Base-by-base conservation (phyloP, 1,140 invertebrate genomes). In the Portunus trituberculatus region DNA sequence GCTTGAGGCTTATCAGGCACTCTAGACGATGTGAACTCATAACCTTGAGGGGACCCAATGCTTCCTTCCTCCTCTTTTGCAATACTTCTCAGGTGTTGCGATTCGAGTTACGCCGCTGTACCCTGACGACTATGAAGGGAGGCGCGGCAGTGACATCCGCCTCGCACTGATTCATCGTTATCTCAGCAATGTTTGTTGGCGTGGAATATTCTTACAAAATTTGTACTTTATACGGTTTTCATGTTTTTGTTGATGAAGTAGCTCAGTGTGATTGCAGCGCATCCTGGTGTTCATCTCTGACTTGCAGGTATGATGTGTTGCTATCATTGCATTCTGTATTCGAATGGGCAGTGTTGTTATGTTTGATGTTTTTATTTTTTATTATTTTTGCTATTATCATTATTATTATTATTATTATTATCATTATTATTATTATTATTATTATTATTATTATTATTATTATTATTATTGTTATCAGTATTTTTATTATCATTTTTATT, bases 31-130 rank as follows among this genome's bases (percentile, higher is more conserved):
- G 52, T 59, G 52, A 59, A 20, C 12, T 10, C 52, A n/a, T n/a
- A 76, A n/a, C 67, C 67, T 76, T 76, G 67, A 76, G 67, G 67
- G 25, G 67, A 76, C 67, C 67, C 67, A n/a, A 7, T 76, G 67
- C 67, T 76, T 76, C 67, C 67, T 76, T 76, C 67, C 67, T 76
- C 67, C 67, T 76, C 67, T 76, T 25, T 76, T 76, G 67, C 67
- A 76, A 76, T 25, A 25, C 67, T 25, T 76, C 67, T 76, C 67
- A 76, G 67, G 67, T 76, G 67, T n/a, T 76, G 67, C 20, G 67
- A 76, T 25, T 76, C 67, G 25, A n/a, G 67, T 76, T 76, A 76
- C 67, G 20, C 67, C 67, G 67, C 67, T 76, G 67, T 76, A 76
- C 67, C 67, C 67, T 76, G 67, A 76, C 67, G 67, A 76, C 67